Conservation (phyloP, 2,113 vertebrate genomes). For the Calyptommatus sinebrachiatus region DNA sequence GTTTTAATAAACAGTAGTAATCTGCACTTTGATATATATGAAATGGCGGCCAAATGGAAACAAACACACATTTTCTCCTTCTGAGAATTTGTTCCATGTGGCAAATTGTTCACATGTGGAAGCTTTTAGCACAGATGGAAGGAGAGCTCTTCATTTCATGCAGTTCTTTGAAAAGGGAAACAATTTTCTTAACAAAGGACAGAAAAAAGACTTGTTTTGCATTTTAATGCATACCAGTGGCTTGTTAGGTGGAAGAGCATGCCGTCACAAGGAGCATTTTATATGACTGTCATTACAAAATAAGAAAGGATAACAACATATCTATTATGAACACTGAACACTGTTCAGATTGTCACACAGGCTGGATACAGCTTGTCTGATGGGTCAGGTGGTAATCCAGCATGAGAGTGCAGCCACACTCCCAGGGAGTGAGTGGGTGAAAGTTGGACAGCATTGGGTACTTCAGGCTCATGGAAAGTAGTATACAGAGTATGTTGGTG, state of each 20-base stretch:
- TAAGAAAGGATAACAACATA: background rate
- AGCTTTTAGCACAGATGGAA: background rate
- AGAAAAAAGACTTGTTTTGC: background rate
- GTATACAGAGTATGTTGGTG: too few species aligned
- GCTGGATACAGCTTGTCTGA: too few species aligned
- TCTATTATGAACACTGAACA: background rate
- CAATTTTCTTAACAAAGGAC: background rate
- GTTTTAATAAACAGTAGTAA: constrained; percentile 21
- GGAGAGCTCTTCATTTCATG: background rate
- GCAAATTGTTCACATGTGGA: background rate
- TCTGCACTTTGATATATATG: background rate
- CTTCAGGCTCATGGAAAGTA: too few species aligned
- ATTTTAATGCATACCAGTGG: background rate
- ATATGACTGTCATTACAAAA: background rate
- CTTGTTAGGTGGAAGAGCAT: background rate
- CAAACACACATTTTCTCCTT: background rate
- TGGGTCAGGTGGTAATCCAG: too few species aligned
- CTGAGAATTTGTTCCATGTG: background rate
- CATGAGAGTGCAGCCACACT: too few species aligned
- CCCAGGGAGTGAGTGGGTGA: too few species aligned
- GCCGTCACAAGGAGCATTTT: background rate
- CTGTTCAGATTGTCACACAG: too few species aligned
- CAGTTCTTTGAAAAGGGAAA: background rate
- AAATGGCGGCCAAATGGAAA: background rate
- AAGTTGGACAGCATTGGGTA: too few species aligned